Percentiles rank a stretch among this genome's conserved stretches.
Evolutionary conservation across 1,140 invertebrate species (phyloP).

Genomic region (Trichonephila inaurata): DNA sequence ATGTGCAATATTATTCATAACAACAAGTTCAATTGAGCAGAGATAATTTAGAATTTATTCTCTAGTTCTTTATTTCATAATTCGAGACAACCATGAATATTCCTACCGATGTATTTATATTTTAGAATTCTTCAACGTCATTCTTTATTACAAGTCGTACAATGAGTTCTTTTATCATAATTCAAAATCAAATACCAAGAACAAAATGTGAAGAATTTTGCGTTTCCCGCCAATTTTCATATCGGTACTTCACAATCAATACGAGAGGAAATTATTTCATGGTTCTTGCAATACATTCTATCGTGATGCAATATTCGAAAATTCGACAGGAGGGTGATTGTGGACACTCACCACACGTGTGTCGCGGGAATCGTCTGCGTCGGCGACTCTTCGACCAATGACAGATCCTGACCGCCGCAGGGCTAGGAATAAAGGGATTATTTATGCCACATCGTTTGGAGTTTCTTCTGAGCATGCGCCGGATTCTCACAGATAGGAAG

Average conservation of each 20-base stretch:
- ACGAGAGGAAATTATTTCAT: not conserved
- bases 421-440: conserved; percentile 76
- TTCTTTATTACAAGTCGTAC: no score
- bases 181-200: not conserved
- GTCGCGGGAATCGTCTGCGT: conserved; percentile 69
- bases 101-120: no score
- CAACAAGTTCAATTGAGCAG: no score
- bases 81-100: no score
- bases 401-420: conserved; percentile 72
- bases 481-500: conserved; percentile 49
- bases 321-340: not conserved
- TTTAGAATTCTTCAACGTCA: no score
- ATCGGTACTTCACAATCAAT: not conserved
- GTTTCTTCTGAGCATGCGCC: conserved; percentile 52
- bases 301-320: conserved; percentile 37
- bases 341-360: conserved; percentile 54
- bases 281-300: not conserved
- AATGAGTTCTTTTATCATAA: not conserved
- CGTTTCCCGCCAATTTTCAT: conserved; percentile 32
- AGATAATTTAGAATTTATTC: no score
- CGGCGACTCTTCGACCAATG: conserved; percentile 74
- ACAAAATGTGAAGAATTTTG: not conserved
- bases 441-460: conserved; percentile 74
- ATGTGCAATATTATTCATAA: no score
- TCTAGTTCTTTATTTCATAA: no score